Evolutionary conservation across 2,888 invertebrate genomes (phyloP), one percentile per base, ranked within the genome.

Genomic region (Chaetogeoica ovagalla): DNA sequence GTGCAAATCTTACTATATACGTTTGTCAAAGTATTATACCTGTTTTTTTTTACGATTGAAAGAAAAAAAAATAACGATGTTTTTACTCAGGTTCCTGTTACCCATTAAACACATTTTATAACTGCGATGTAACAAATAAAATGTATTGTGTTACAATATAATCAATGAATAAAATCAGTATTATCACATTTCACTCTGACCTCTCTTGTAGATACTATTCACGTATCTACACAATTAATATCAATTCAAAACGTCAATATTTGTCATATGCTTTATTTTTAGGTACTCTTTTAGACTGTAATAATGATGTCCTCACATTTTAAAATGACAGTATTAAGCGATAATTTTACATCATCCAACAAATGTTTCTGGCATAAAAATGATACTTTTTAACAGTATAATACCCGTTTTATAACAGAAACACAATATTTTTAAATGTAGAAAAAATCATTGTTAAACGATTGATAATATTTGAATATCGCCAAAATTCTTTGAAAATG

Each of bases 181-280:
- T 55, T 9, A n/a, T 55, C 17, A 39, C n/a, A n/a, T 66, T 74
- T 62, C 2, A 3, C 68, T 23, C 23, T 5, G n/a, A 55, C 30
- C 5, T n/a, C 21, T 6, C 15, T 59, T 19, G 2, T 2, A 21
- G 43, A 21, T n/a, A 59, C 39, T 59, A n/a, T 37, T 39, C 71
- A 43, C 39, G 59, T 39, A 59, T n/a, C n/a, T n/a, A n/a, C 39
- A 39, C 21, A 21, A 74, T 63, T 57, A 57, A 7, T 65, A 70
- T 9, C 63, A 63, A 39, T n/a, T 13, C 57, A 9, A 43, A 66
- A 66, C 39, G 66, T 75, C 66, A 23, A 66, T 75, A 59, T 57
- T 23, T n/a, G n/a, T 66, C n/a, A 66, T 66, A 66, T 57, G 57
- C 59, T 71, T 71, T 30, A 55, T 59, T 59, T 39, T 43, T 43